Evolutionary conservation across 2,113 vertebrate species (phyloP).

Genomic region (Gymnogyps californianus): DNA sequence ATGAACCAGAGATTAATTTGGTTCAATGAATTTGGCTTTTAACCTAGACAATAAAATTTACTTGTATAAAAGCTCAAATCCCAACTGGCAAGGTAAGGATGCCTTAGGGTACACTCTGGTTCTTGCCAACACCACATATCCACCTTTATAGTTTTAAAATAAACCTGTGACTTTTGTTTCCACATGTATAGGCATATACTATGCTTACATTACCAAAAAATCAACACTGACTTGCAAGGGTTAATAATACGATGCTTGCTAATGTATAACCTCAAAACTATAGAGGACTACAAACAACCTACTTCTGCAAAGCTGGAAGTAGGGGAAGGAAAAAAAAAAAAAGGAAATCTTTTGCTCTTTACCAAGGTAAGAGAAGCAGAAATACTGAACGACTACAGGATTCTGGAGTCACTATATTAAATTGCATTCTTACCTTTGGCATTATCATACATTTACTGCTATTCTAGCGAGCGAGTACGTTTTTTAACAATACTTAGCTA

Average conservation of each 20-base stretch:
- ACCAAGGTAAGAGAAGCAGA: background rate
- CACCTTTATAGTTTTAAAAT: constrained; percentile 25
- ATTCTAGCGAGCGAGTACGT: background rate
- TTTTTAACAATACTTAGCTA: background rate
- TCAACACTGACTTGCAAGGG: background rate
- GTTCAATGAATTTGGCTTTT: constrained; percentile 54
- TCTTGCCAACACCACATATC: constrained; percentile 7
- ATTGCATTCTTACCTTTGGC: background rate
- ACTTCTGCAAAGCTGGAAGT: background rate
- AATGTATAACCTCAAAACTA: background rate
- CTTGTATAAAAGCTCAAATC: constrained; percentile 39
- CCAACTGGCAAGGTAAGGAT: background rate
- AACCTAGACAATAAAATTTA: constrained; percentile 57
- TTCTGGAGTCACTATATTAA: background rate
- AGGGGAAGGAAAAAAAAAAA: background rate
- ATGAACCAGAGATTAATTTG: constrained; percentile 42
- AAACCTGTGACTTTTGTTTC: background rate
- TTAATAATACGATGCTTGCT: background rate
- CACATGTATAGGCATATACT: background rate
- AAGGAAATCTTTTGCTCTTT: background rate
- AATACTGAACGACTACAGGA: background rate
- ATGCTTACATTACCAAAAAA: background rate
- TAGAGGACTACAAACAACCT: background rate
- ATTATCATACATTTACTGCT: background rate
- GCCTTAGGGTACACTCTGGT: constrained; percentile 8